Evolutionary conservation across 2,888 invertebrate genomes (phyloP).

Genomic region (Bellardia bayeri): DNA sequence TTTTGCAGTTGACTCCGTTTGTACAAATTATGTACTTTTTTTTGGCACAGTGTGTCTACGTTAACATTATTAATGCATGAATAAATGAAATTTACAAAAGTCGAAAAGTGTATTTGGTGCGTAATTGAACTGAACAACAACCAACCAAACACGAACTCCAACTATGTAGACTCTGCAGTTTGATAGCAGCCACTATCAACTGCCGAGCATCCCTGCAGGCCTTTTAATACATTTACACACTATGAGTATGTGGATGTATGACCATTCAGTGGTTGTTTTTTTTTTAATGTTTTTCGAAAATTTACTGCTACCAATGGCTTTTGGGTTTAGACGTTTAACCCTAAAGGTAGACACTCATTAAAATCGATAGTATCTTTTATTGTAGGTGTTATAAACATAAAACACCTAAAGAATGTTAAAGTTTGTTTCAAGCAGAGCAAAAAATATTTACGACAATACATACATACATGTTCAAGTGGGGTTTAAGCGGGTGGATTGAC

Average conservation of each 20-base stretch:
- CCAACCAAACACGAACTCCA: neutral
- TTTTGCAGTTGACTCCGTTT: slow-evolving; percentile 1
- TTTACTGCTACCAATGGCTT: slow-evolving; percentile 60
- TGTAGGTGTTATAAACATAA: slow-evolving; percentile 60
- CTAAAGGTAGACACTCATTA: slow-evolving; percentile 71
- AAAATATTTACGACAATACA: slow-evolving; percentile 42
- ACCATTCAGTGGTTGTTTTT: slow-evolving; percentile 10
- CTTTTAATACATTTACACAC: neutral
- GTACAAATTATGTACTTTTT: neutral
- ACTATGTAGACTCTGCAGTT: neutral
- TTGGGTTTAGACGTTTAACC: slow-evolving; percentile 69
- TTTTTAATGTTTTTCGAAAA: slow-evolving; percentile 23
- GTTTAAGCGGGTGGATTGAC: neutral
- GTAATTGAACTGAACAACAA: slow-evolving; percentile 50
- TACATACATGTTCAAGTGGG: slow-evolving; percentile 9
- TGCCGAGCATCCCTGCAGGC: neutral
- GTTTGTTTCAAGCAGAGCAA: slow-evolving; percentile 21
- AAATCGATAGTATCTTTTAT: slow-evolving; percentile 68
- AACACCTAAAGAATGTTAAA: slow-evolving; percentile 59
- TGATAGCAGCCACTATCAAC: neutral
- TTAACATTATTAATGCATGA: slow-evolving; percentile 66
- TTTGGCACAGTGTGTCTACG: slow-evolving; percentile 41
- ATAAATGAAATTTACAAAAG: slow-evolving; percentile 58
- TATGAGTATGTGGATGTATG: neutral
- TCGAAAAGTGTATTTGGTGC: slow-evolving; percentile 61